These are phyloP conservation scores for Acanthisitta chloris DNA, from an alignment of 2,113 vertebrate genomes.

Conservation along the genomic window DNA sequence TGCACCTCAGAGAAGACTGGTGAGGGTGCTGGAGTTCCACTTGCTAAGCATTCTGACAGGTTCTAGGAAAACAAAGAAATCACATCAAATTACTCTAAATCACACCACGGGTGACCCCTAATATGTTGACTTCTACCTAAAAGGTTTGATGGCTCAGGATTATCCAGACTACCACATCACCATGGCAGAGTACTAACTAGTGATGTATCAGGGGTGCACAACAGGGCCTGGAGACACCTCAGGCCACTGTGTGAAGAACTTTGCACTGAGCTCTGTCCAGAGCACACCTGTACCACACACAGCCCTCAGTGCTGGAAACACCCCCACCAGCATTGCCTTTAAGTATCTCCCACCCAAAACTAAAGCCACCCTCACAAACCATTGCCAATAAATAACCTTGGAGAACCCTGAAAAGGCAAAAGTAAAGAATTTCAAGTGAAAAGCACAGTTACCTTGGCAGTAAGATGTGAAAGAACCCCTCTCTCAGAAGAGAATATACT, in stretches of 20 bases:
- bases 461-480: background rate
- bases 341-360: background rate
- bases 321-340: background rate
- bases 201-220: too few relatives aligned
- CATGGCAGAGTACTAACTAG: background rate
- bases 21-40: slow-evolving; percentile 64
- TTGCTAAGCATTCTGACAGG: slow-evolving; percentile 62
- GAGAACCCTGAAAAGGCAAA: background rate
- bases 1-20: slow-evolving; percentile 77
- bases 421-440: background rate
- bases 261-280: background rate
- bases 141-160: background rate
- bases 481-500: background rate
- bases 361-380: background rate
- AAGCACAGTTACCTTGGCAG: background rate
- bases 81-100: background rate
- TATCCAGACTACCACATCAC: background rate
- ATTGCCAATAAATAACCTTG: background rate
- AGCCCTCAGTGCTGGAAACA: background rate
- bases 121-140: background rate
- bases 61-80: slow-evolving; percentile 49
- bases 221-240: too few relatives aligned
- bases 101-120: background rate
- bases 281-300: background rate
- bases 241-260: too few relatives aligned